These are phyloP conservation scores for Hyles vespertilio DNA, from an alignment of 1,140 invertebrate genomes.

Conservation along the genomic window DNA sequence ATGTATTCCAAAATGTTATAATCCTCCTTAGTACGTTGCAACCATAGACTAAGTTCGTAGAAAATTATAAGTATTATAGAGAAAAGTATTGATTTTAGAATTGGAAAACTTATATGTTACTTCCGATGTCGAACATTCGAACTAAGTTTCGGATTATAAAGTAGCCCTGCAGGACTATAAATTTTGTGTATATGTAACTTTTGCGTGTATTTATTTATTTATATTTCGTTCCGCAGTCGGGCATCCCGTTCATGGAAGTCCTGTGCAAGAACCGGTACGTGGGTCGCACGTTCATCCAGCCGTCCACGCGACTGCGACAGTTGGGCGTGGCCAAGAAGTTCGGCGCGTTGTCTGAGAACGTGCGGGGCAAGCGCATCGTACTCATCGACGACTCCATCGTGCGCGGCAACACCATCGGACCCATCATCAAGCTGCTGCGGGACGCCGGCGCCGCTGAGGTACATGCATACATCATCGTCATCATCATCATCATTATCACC, in stretches of 20 bases:
- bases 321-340: conserved; percentile 98
- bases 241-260: conserved; percentile 94
- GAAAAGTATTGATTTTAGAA: no score
- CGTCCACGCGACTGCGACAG: conserved; percentile 91
- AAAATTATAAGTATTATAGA: no score
- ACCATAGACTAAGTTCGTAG: no score
- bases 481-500: no score
- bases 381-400: conserved; percentile 99
- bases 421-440: conserved; percentile 94
- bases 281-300: conserved; percentile 98
- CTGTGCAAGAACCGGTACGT: conserved; percentile 98
- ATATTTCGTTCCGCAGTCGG: conserved; percentile 77
- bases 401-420: conserved; percentile 96
- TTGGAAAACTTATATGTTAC: no score
- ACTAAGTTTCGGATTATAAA: no score
- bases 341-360: conserved; percentile 94
- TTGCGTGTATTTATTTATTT: background rate
- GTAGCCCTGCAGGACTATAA: no score
- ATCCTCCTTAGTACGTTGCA: no score
- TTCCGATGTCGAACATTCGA: no score
- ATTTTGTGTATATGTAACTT: no score
- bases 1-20: no score
- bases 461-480: conserved; percentile 8
- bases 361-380: conserved; percentile 90
- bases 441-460: conserved; percentile 96